Evolutionary conservation across 2,888 invertebrate species (phyloP), one percentile per base, ranked within the genome.

Genomic region (Mesochorus sp.): DNA sequence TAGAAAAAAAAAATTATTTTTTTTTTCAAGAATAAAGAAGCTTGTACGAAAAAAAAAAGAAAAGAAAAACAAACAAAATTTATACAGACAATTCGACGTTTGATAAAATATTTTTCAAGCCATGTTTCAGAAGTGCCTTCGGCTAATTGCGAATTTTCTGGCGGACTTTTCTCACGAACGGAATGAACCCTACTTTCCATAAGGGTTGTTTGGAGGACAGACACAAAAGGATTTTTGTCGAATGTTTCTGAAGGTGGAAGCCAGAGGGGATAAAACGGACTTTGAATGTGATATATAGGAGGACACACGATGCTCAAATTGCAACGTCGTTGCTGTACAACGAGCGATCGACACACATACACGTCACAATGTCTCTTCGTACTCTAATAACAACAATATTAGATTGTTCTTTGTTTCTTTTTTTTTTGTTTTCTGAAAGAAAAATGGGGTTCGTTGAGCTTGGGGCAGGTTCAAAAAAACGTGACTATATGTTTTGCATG

Each of bases 401-500:
- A 64, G 17, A 19, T 53, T 42, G 24, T 28, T 66, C 51, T n/a
- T 31, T 53, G 10, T 14, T 17, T 26, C n/a, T n/a, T n/a, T n/a
- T n/a, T 71, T 67, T 66, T 53, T 71, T 59, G 31, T 71, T 14
- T 62, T 53, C 62, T 44, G 44, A 49, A 64, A 49, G 49, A 53
- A 79, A 72, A 39, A 28, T 6, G 39, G 39, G 31, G 21, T 37
- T 74, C 49, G 39, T 70, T 37, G 66, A 66, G 37, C 47, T 73
- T 37, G 28, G 26, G 10, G 8, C 5, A 8, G 62, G 12, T 12
- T 42, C 28, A 42, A 68, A 62, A 64, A 70, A 78, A 74, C 73
- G 74, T 79, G 74, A 74, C 71, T 79, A 81, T 79, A 80, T 47
- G 53, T 80, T 80, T 79, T 81, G 79, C 82, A 86, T 85, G 85